Conservation (phyloP, 2,113 vertebrate species). For the Cromileptes altivelis region DNA sequence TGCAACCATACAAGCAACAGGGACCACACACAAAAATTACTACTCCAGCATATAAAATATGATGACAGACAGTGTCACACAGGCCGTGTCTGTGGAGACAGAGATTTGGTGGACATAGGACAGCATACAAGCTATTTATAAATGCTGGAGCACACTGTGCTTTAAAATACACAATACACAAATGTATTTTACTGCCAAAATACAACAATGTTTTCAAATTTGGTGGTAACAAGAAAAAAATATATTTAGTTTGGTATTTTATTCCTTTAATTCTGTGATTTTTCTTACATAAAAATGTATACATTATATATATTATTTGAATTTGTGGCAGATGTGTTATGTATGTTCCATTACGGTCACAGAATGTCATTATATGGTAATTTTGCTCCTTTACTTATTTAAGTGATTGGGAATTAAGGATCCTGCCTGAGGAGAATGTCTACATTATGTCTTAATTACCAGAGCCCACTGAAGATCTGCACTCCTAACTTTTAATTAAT, state of each 20-base stretch:
- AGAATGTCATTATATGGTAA: too few species aligned
- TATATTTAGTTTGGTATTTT: too few species aligned
- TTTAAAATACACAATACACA: background rate
- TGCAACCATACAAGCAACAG: constrained; percentile 19
- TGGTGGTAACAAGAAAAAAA: background rate
- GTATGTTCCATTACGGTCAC: too few species aligned
- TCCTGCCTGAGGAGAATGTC: background rate
- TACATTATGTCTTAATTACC: background rate
- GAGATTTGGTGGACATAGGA: constrained; percentile 15
- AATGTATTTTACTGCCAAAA: background rate
- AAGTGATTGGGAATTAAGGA: background rate
- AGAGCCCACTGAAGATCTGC: background rate
- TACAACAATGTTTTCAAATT: background rate
- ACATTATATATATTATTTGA: too few species aligned
- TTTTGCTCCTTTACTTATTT: background rate
- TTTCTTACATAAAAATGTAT: too few species aligned
- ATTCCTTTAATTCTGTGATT: too few species aligned
- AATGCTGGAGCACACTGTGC: background rate
- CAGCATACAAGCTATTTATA: constrained; percentile 25
- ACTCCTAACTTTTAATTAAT: background rate
- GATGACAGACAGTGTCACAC: constrained; percentile 14
- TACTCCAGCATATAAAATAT: background rate
- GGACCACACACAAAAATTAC: background rate
- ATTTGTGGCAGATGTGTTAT: too few species aligned
- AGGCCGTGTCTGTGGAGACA: background rate